Evolutionary conservation across 2,888 invertebrate species (phyloP), one percentile per base, ranked within the genome.

Genomic region (Agrochola macilenta): DNA sequence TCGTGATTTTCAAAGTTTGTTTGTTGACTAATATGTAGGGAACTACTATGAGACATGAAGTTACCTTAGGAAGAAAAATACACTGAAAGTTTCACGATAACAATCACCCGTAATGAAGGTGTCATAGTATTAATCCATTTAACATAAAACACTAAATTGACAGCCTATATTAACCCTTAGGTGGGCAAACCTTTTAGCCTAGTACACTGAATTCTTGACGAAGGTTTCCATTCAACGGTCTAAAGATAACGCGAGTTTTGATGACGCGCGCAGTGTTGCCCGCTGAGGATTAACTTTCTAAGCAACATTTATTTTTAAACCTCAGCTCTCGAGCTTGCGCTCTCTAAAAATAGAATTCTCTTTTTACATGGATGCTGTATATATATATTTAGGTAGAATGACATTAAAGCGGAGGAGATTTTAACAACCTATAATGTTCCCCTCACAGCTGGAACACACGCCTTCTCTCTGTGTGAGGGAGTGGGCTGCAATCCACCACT

Each of bases 121-220:
- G 66, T 58, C 73, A 69, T 60, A 60, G 8, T 26, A 12, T 69
- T 69, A 70, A 83, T 73, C 30, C 35, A 9, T 35, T 35, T 65
- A 46, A n/a, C 57, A 61, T 52, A 54, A 43, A 43, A 58, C 63
- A 58, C 61, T 69, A 66, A 74, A 60, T 82, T 17, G 46, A 69
- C n/a, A 61, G 12, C 46, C 35, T 63, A 64, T 26, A 74, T 83
- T 66, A 64, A 85, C 71, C 61, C 57, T 66, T 12, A 54, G 61
- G 43, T 35, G 8, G 12, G 5, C 30, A 58, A 72, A 69, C 58
- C 73, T 83, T 72, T 68, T 52, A 46, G 20, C 54, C 63, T 68
- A 77, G 58, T 72, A 73, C 68, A 80, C 57, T 71, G 84, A 76
- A 74, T 85, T 77, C 74, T 76, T 84, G 71, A 87, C 76, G 78